These are phyloP conservation scores for Lysandra coridon DNA, from an alignment of 2,888 invertebrate species.

Conservation along the genomic window DNA sequence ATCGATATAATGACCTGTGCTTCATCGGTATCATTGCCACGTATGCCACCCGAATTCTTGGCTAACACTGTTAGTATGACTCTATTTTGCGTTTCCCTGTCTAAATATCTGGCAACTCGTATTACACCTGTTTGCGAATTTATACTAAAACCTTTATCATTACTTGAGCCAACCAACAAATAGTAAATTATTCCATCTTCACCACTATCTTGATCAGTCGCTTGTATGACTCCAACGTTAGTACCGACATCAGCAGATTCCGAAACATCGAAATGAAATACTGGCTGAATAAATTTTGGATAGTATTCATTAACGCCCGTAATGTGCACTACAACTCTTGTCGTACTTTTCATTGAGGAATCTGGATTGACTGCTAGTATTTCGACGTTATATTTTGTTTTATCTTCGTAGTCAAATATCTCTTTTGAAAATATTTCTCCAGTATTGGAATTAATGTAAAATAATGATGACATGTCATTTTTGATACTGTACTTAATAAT, in stretches of 20 bases:
- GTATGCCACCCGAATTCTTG: conserved; percentile 95
- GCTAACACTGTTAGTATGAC: conserved; percentile 95
- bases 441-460: conserved; percentile 87
- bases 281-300: conserved; percentile 92
- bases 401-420: conserved; percentile 93
- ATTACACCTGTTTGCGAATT: conserved; percentile 92
- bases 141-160: conserved; percentile 93
- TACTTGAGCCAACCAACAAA: conserved; percentile 95
- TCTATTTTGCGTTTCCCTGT: conserved; percentile 93
- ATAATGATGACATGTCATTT: conserved; percentile 87
- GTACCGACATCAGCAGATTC: conserved; percentile 94
- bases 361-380: conserved; percentile 94
- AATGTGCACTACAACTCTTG: conserved; percentile 87
- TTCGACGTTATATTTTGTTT: conserved; percentile 85
- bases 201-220: conserved; percentile 93
- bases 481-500: conserved; percentile 91
- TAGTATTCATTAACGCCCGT: conserved; percentile 94
- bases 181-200: conserved; percentile 94
- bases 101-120: conserved; percentile 89
- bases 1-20: conserved; percentile 96
- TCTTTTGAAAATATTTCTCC: conserved; percentile 88
- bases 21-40: conserved; percentile 97
- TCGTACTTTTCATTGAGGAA: conserved; percentile 87
- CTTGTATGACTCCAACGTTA: conserved; percentile 91
- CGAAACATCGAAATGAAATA: conserved; percentile 95